Evolutionary conservation across 2,113 vertebrate species (phyloP), one percentile per base, ranked within the genome.

Genomic region (Sphaerodactylus townsendi): DNA sequence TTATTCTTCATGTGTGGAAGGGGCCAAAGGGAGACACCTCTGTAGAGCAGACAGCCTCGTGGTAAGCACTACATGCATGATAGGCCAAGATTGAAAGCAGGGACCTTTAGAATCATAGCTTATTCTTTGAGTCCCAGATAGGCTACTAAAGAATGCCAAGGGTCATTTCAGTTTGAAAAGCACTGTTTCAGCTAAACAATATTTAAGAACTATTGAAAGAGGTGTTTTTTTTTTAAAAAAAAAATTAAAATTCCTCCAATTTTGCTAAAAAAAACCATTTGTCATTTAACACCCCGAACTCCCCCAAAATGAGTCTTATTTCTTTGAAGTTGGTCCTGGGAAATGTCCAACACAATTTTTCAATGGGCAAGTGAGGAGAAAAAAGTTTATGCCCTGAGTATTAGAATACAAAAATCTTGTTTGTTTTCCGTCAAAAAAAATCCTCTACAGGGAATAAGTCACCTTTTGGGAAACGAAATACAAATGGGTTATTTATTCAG

Each of bases 361-460:
- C 94, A 95, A 92, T 90, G 92, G 88, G 91, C 95, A 95, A 96
- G 91, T 94, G 96, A 96, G 93, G n/a, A 95, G 90, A 91, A 95
- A 90, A 91, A 65, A 93, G 93, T 93, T 95, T 76, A 75, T 95
- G 93, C 91, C 91, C 87, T 86, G 93, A 97, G 88, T 95, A 95
- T 96, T 94, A 95, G 88, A 91, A 93, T 87, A 92, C 84, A 94
- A 95, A 97, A 97, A 95, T 93, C 90, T 86, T 93, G 84, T 95
- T 96, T 96, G 91, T 91, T 95, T 96, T 96, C 95, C 92, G 95
- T 97, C 96, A 93, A 93, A 90, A 92, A 77, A 90, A 92, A 77
- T 89, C 83, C 89, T 96, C 91, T 92, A 93, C 96, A 89, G 92
- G 88, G 91, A 95, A 96, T 96, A 96, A 95, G 90, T 91, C 89